A percentile compares a stretch with the other conserved stretches of the same genome.
Conservation (phyloP, 1,140 invertebrate species). For the Rhagoletis zephyria region DNA sequence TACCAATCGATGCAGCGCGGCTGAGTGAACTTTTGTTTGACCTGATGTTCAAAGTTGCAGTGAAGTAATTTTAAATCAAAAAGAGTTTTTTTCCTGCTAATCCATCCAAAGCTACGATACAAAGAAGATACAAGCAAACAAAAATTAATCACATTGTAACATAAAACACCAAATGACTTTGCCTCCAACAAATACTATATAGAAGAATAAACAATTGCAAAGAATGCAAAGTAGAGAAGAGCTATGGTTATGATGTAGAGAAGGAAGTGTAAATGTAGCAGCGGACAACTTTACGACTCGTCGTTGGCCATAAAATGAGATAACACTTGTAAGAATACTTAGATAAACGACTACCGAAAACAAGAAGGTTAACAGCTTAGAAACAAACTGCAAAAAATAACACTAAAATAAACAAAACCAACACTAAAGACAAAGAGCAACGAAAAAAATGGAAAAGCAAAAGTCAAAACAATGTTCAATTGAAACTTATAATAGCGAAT, state of each 20-base stretch:
- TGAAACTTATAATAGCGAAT: constrained; percentile 37
- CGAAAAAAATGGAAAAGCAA: not conserved
- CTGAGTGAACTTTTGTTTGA: no score
- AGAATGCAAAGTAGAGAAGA: not conserved
- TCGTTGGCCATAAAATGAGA: constrained; percentile 46
- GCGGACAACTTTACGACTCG: constrained; percentile 29
- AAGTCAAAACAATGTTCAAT: constrained; percentile 38
- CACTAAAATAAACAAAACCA: not conserved
- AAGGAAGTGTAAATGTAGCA: constrained; percentile 30
- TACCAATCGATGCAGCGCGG: no score
- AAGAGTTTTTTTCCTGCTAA: no score
- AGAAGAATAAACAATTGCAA: not conserved
- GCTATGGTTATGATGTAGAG: not conserved
- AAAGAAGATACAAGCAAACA: not conserved
- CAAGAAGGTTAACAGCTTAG: constrained; percentile 14
- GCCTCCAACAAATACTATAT: not conserved
- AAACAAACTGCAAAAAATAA: not conserved
- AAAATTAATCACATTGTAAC: constrained; percentile 29
- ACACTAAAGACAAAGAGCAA: not conserved
- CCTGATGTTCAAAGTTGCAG: no score
- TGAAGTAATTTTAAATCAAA: no score
- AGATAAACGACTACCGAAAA: constrained; percentile 20
- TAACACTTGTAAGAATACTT: constrained; percentile 35
- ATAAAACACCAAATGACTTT: not conserved
- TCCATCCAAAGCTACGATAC: no score